Conservation (phyloP, 2,797 vertebrate species). For the Onychomys torridus region DNA sequence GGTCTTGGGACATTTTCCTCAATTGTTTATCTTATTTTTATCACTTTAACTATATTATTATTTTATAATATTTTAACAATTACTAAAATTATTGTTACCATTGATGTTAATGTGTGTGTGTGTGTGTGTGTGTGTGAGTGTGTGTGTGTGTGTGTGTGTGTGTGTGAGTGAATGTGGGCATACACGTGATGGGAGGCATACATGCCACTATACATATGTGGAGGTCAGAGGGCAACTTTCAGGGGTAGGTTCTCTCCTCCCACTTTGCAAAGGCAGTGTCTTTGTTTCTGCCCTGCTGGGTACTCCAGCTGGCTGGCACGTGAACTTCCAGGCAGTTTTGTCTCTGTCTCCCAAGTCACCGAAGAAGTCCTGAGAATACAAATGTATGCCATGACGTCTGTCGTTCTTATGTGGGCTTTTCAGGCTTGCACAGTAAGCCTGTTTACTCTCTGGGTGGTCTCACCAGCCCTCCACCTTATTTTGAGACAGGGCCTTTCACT, state of each 20-base stretch:
- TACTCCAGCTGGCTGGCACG: not conserved
- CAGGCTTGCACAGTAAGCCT: not conserved
- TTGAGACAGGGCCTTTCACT: not conserved
- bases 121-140: no score
- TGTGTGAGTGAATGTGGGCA: not conserved
- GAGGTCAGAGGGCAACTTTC: not conserved
- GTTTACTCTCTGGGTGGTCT: not conserved
- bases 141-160: not conserved
- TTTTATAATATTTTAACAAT: no score
- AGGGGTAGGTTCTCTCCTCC: not conserved
- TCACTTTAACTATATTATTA: not conserved
- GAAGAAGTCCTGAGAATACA: not conserved
- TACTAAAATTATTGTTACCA: no score
- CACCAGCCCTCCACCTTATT: not conserved
- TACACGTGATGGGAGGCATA: not conserved
- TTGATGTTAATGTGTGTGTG: no score
- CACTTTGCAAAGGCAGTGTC: not conserved
- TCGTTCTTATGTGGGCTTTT: not conserved
- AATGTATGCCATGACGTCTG: not conserved
- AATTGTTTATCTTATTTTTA: not conserved
- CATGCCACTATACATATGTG: not conserved
- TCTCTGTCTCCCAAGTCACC: not conserved
- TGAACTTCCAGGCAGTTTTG: not conserved
- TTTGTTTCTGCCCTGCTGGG: not conserved
- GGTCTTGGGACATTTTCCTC: not conserved